Percentiles rank a stretch among this genome's conserved stretches.
phyloP scores from a whole-genome alignment of 2,113 vertebrate species.

The Amazona vittata region DNA sequence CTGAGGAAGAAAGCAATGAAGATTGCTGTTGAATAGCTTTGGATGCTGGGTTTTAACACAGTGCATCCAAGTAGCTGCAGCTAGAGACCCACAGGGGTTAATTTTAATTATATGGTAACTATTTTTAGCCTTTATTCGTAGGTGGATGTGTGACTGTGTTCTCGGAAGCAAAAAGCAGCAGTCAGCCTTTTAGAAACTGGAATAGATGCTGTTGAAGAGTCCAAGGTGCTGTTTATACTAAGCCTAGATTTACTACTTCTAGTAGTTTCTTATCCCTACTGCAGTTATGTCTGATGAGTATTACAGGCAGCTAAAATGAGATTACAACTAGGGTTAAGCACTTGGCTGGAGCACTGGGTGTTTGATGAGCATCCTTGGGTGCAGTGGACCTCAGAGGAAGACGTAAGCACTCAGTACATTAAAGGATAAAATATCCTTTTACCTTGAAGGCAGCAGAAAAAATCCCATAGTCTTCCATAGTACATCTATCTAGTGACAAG shows the following conservation, averaged over 20 bases:
- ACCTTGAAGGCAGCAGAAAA: not conserved
- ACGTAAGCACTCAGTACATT: not conserved
- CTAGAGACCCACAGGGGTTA: not conserved
- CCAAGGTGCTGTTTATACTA: not conserved
- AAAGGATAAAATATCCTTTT: not conserved
- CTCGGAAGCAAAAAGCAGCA: not conserved
- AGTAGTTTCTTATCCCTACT: not conserved
- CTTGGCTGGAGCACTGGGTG: not conserved
- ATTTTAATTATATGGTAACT: not conserved
- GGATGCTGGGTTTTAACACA: not conserved
- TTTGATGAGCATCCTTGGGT: not conserved
- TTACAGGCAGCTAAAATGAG: not conserved
- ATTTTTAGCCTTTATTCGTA: not conserved
- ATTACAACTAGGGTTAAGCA: not conserved
- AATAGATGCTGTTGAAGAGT: not conserved
- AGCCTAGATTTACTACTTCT: not conserved
- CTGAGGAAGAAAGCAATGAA: not conserved
- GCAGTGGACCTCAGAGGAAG: not conserved
- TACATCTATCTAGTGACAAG: not conserved
- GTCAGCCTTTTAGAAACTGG: not conserved
- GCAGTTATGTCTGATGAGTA: not conserved
- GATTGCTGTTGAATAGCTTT: not conserved
- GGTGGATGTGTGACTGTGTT: not conserved
- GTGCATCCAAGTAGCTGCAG: not conserved
- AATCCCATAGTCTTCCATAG: not conserved